These are phyloP conservation scores for Denticeps clupeoides DNA, from an alignment of 2,797 vertebrate genomes.

Conservation along the genomic window DNA sequence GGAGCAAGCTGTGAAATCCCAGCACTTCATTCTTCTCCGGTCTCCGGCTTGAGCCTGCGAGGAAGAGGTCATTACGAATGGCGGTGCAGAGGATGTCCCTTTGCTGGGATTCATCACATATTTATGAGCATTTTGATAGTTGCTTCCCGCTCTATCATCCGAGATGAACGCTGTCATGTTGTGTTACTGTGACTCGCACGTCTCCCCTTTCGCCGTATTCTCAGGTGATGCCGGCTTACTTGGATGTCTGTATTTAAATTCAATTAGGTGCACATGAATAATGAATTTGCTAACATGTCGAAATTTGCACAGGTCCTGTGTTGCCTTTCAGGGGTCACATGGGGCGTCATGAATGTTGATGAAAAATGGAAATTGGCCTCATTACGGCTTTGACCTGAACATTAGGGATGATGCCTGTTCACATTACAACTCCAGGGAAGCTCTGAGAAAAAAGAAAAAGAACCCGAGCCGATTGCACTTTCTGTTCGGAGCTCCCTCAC, in stretches of 20 bases:
- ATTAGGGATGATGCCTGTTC: no score
- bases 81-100: no score
- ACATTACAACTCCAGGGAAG: no score
- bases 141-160: conserved; percentile 52
- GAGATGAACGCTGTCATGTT: conserved; percentile 58
- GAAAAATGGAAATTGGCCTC: no score
- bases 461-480: no score
- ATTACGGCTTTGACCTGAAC: no score
- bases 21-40: background rate
- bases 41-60: no score
- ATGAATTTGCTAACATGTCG: conserved; percentile 29
- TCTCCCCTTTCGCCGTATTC: conserved; percentile 26
- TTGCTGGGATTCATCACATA: conserved; percentile 42
- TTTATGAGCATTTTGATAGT: conserved; percentile 58
- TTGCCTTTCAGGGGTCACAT: background rate
- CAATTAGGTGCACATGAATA: conserved; percentile 40
- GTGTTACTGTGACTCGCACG: conserved; percentile 39
- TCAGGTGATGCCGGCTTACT: conserved; percentile 17
- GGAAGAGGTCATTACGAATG: no score
- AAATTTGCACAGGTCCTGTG: background rate
- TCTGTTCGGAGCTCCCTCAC: no score
- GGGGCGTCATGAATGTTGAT: no score
- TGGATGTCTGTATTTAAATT: conserved; percentile 31
- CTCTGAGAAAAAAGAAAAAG: no score
- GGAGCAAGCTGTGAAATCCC: conserved; percentile 7